These are phyloP conservation scores for Neomorphus geoffroyi DNA, from an alignment of 2,797 vertebrate genomes.

Conservation along the genomic window DNA sequence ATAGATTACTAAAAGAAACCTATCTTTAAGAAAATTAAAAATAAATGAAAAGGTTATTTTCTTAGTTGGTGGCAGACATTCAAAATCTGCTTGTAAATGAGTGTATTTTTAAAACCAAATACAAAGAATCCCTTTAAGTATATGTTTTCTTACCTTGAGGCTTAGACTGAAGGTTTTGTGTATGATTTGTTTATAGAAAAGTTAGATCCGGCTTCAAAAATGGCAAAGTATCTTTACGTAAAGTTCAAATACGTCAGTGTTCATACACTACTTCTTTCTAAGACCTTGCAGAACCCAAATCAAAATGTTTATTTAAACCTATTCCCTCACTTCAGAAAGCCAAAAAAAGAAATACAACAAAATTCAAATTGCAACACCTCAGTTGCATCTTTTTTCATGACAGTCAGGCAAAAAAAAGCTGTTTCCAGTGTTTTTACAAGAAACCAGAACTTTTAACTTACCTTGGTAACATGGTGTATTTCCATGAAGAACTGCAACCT, in stretches of 20 bases:
- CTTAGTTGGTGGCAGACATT: slow-evolving; percentile 43
- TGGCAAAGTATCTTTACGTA: slow-evolving; percentile 52
- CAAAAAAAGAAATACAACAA: slow-evolving; percentile 67
- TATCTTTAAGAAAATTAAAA: slow-evolving; percentile 26
- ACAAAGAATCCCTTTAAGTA: slow-evolving; percentile 59
- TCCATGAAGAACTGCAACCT: background rate
- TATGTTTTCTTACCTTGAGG: slow-evolving; percentile 60
- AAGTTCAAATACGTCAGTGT: slow-evolving; percentile 51
- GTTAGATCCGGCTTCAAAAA: slow-evolving; percentile 63
- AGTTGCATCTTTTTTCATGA: slow-evolving; percentile 55
- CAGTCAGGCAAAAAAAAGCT: slow-evolving; percentile 8
- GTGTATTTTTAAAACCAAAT: slow-evolving; percentile 60
- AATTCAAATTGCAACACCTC: slow-evolving; percentile 60
- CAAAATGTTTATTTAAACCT: slow-evolving; percentile 73
- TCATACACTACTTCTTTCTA: slow-evolving; percentile 69
- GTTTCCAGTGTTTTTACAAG: slow-evolving; percentile 59
- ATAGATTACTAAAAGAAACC: slow-evolving; percentile 5
- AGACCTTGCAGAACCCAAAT: slow-evolving; percentile 50
- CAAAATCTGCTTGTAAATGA: slow-evolving; percentile 57
- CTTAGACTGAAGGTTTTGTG: slow-evolving; percentile 58
- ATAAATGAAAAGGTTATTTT: slow-evolving; percentile 53
- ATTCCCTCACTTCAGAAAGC: slow-evolving; percentile 55
- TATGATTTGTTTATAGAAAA: slow-evolving; percentile 66
- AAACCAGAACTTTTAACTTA: slow-evolving; percentile 7
- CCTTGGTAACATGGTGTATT: background rate